Evolutionary conservation across 2,113 vertebrate species (phyloP).

Genomic region (Ascaphus truei): DNA sequence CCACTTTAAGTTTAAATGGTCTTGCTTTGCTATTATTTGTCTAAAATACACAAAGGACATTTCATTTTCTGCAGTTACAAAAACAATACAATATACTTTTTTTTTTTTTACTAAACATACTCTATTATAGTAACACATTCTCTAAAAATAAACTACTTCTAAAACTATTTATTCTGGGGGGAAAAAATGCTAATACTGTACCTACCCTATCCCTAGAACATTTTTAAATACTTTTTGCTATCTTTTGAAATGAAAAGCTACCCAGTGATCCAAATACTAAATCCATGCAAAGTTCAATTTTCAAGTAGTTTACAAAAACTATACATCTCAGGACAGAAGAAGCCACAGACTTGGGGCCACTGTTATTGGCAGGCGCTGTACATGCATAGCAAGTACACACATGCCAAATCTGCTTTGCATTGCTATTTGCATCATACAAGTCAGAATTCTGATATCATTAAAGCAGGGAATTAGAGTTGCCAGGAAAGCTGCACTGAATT

Average conservation of each 20-base stretch:
- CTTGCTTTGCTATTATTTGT: too few relatives aligned
- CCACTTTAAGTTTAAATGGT: too few relatives aligned
- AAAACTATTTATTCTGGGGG: neutral
- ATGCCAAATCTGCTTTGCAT: constrained; percentile 77
- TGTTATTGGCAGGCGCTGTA: constrained; percentile 75
- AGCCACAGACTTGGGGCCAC: constrained; percentile 69
- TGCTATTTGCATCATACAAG: constrained; percentile 88
- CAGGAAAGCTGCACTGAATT: constrained; percentile 49
- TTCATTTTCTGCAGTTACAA: too few relatives aligned
- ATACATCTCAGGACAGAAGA: constrained; percentile 66
- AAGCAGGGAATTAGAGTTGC: constrained; percentile 62
- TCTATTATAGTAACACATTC: neutral
- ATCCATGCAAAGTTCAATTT: constrained; percentile 70
- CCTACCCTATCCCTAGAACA: too few relatives aligned
- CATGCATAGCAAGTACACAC: constrained; percentile 77
- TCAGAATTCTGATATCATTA: constrained; percentile 77
- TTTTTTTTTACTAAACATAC: too few relatives aligned
- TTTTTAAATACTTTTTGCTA: neutral
- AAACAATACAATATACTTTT: too few relatives aligned
- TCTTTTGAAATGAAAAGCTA: neutral
- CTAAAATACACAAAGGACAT: too few relatives aligned
- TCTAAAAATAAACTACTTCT: constrained; percentile 8
- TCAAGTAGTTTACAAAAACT: constrained; percentile 64
- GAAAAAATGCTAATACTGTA: neutral
- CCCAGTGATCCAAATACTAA: constrained; percentile 37